A percentile compares a stretch with the other conserved stretches of the same genome.
phyloP scores from a whole-genome alignment of 2,888 invertebrate genomes.

The Onthophagus sagittarius region DNA sequence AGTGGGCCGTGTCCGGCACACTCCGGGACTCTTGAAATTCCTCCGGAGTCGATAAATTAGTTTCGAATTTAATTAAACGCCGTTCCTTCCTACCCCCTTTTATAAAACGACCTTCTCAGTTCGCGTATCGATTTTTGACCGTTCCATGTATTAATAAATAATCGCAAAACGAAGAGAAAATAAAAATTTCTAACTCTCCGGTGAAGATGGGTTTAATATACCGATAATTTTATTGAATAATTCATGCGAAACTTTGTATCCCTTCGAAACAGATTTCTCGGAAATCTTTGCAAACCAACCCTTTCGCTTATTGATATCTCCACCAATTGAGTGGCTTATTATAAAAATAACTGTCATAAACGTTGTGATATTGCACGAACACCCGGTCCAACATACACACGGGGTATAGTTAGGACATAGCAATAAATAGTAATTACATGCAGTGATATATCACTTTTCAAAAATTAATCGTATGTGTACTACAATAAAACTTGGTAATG shows the following conservation, averaged over 20 bases:
- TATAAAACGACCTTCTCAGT: constrained; percentile 7
- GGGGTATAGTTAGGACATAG: neutral
- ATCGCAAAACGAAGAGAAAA: constrained; percentile 1
- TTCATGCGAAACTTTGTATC: constrained; percentile 7
- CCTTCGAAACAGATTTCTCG: neutral
- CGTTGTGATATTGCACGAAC: neutral
- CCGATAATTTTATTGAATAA: constrained; percentile 9
- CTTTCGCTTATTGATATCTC: neutral
- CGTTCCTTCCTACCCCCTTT: constrained; percentile 21
- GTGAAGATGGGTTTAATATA: constrained; percentile 7
- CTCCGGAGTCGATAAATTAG: constrained; percentile 30
- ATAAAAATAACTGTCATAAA: neutral
- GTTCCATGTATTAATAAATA: constrained; percentile 20
- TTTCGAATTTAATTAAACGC: constrained; percentile 35
- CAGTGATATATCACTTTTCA: neutral
- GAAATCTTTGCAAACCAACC: neutral
- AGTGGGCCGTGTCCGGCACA: constrained; percentile 48
- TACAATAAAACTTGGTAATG: too few species aligned
- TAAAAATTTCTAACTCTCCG: constrained; percentile 1
- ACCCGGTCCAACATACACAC: neutral
- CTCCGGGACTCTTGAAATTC: constrained; percentile 26
- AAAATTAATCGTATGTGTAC: neutral
- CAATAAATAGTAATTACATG: neutral
- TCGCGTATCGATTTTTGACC: constrained; percentile 14
- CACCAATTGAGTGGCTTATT: neutral